Evolutionary conservation across 2,797 vertebrate species (phyloP).

Genomic region (Enteromius treurensis): DNA sequence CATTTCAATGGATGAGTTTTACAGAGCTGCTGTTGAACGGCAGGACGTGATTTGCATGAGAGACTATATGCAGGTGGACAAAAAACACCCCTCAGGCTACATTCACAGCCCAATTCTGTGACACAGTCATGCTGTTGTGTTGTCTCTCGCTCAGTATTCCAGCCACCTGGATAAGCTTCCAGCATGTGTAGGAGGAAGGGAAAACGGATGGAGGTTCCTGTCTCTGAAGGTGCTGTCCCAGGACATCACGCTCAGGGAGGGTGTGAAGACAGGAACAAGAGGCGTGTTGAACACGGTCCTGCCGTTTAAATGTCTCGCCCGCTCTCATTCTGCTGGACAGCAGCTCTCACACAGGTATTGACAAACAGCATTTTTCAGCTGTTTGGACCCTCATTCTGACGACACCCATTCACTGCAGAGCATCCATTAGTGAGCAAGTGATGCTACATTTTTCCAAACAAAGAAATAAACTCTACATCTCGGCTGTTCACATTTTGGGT

Average conservation of each 20-base stretch:
- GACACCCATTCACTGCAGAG: too few relatives aligned
- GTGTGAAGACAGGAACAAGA: slow-evolving; percentile 65
- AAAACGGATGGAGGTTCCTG: slow-evolving; percentile 74
- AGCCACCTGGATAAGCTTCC: slow-evolving; percentile 73
- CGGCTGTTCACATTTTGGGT: background rate
- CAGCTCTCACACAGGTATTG: slow-evolving; percentile 4
- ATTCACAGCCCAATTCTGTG: background rate
- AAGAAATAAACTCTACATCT: background rate
- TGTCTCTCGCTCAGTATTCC: slow-evolving; percentile 61
- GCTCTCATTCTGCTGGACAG: background rate
- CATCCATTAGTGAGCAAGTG: too few relatives aligned
- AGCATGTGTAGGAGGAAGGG: slow-evolving; percentile 68
- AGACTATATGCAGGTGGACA: slow-evolving; percentile 71
- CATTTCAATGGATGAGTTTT: slow-evolving; percentile 63
- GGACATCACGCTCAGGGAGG: slow-evolving; percentile 64
- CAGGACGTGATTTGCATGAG: slow-evolving; percentile 69
- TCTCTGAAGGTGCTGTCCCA: slow-evolving; percentile 67
- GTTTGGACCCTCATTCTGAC: too few relatives aligned
- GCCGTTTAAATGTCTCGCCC: slow-evolving; percentile 10
- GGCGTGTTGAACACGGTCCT: slow-evolving; percentile 37
- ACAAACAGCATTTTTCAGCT: too few relatives aligned
- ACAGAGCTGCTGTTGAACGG: slow-evolving; percentile 58
- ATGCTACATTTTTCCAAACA: background rate
- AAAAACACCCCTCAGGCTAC: background rate
- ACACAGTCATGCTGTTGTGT: background rate